Conservation (phyloP, 1,140 invertebrate genomes). For the Diabrotica virgifera region DNA sequence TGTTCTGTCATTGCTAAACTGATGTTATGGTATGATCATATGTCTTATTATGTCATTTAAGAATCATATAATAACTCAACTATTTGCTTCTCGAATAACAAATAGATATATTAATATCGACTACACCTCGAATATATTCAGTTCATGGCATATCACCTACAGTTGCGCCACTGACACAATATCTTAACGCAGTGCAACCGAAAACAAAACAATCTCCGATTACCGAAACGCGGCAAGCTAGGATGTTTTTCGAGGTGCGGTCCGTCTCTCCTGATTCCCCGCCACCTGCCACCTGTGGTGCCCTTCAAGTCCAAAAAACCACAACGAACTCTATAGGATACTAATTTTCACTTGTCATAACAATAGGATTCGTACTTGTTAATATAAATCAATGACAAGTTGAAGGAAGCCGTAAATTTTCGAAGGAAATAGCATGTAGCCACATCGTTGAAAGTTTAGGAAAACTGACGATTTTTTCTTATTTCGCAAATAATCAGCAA, state of each 20-base stretch:
- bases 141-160: neutral
- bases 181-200: constrained; percentile 5
- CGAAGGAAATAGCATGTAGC: too few species aligned
- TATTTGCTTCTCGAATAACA: too few species aligned
- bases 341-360: constrained; percentile 23
- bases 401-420: neutral
- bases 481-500: too few species aligned
- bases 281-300: constrained; percentile 4
- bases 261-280: neutral
- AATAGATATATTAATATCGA: too few species aligned
- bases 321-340: constrained; percentile 13
- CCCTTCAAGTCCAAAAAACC: constrained; percentile 11
- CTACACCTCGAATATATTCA: too few species aligned
- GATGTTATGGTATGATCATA: too few species aligned
- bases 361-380: constrained; percentile 12
- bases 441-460: too few species aligned
- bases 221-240: constrained; percentile 7
- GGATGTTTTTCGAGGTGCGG: constrained; percentile 15
- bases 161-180: neutral
- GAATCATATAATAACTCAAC: too few species aligned
- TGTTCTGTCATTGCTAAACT: too few species aligned
- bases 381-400: constrained; percentile 18
- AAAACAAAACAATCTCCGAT: constrained; percentile 15
- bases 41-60: too few species aligned
- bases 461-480: too few species aligned